Conservation (phyloP, 2,113 vertebrate species). For the Uropsilus gracilis region DNA sequence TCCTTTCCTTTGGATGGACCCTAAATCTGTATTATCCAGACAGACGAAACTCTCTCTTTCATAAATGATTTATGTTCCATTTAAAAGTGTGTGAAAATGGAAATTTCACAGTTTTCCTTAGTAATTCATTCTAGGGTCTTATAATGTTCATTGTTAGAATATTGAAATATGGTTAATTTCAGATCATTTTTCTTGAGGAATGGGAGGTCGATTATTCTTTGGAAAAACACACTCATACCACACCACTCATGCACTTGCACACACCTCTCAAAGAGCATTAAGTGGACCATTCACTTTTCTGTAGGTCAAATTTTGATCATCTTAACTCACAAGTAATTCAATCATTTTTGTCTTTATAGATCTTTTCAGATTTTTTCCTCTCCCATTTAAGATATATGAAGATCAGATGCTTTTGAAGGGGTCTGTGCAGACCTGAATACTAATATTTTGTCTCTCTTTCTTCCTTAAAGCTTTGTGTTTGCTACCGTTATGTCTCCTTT, state of each 20-base stretch:
- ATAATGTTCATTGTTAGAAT: not conserved
- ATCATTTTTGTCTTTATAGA: not conserved
- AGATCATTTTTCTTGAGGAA: not conserved
- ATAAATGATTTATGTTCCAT: not conserved
- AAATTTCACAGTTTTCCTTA: conserved; percentile 39
- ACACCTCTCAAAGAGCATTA: too few relatives aligned
- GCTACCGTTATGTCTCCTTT: not conserved
- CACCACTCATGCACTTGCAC: too few relatives aligned
- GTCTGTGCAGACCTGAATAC: not conserved
- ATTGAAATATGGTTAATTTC: not conserved
- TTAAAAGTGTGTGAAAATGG: conserved; percentile 29
- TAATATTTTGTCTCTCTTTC: not conserved
- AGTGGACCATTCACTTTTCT: not conserved
- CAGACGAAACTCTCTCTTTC: not conserved
- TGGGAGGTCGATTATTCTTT: not conserved
- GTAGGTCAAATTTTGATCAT: not conserved
- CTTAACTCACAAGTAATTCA: not conserved
- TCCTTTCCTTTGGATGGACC: not conserved
- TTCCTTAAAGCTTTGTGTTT: not conserved
- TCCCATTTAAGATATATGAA: not conserved
- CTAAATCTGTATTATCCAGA: conserved; percentile 1
- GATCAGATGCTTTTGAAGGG: not conserved
- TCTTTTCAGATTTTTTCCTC: not conserved
- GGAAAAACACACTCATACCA: too few relatives aligned
- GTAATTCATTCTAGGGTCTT: not conserved